These are phyloP conservation scores for Paradisaea rubra DNA, from an alignment of 2,113 vertebrate genomes.

Conservation along the genomic window DNA sequence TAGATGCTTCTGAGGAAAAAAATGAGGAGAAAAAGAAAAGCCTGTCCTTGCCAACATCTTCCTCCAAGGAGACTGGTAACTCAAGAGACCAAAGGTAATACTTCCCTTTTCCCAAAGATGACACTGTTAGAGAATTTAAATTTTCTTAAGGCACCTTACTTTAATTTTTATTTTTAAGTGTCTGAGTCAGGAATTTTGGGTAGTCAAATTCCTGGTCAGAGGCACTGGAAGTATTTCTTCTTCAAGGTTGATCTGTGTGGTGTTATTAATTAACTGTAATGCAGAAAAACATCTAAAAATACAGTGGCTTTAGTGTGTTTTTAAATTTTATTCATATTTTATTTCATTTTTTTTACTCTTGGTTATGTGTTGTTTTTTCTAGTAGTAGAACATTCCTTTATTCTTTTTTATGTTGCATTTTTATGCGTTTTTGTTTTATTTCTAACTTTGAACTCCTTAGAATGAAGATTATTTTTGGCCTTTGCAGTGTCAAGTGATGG, in stretches of 20 bases:
- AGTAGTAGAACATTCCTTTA: background rate
- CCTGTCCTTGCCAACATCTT: constrained; percentile 73
- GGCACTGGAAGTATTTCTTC: background rate
- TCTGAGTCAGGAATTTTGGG: background rate
- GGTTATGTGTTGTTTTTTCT: background rate
- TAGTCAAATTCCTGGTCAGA: background rate
- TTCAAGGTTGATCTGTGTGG: background rate
- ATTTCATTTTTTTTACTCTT: background rate
- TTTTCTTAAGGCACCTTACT: background rate
- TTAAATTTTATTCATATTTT: background rate
- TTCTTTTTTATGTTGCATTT: background rate
- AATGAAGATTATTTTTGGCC: background rate
- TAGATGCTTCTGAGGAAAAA: constrained; percentile 82
- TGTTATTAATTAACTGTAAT: background rate
- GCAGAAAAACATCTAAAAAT: background rate
- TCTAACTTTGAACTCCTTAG: background rate
- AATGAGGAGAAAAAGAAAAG: constrained; percentile 79
- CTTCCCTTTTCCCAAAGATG: background rate
- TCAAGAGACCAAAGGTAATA: constrained; percentile 80
- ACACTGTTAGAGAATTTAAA: background rate
- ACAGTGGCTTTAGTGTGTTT: background rate
- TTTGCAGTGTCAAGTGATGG: background rate
- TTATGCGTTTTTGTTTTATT: background rate
- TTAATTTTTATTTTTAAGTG: background rate
- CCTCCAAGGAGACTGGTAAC: constrained; percentile 76